Evolutionary conservation across 1,140 invertebrate genomes (phyloP), one percentile per base, ranked within the genome.

Genomic region (Drosophila subpulchrella): DNA sequence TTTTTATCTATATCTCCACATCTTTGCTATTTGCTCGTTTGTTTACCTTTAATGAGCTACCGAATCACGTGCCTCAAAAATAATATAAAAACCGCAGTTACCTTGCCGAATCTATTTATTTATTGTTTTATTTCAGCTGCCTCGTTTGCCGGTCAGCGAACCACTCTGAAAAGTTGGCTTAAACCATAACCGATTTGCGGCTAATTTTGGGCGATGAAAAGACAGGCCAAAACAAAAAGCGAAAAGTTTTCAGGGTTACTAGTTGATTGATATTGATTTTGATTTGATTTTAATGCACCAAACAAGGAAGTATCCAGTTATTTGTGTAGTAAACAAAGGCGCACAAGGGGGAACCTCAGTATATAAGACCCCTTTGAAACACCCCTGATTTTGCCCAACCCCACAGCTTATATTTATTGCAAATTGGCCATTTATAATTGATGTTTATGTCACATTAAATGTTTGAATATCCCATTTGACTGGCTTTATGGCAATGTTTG

Each of bases 281-380:
- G 51, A 75, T 75, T 75, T 56, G 58, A 39, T 76, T 77, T 67
- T 76, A 55, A 67, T 77, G 62, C 62, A 68, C n/a, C 55, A 68
- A 76, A 76, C 73, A 56, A 61, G 74, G 65, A 78, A 78, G 39
- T 34, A 27, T 71, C 27, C 27, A 27, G 5, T 36, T 20, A n/a
- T 11, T 61, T 59, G 27, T 62, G 13, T 39, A 10, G 17, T 17
- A 15, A 42, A 56, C 54, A 56, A 38, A 41, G 38, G 54, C 38
- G 54, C 15, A 56, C 20, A 2, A 15, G 2, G 15, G 36, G n/a
- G 5, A 61, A 5, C 2, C 38, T 7, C 4, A 7, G 8, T 12
- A 2, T 13, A 10, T 20, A 10, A 11, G 17, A 30, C 32, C 32
- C 7, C 11, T 5, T 6, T 15, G 15, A 7, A n/a, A 39, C 42